Evolutionary conservation across 1,140 invertebrate genomes (phyloP).

Genomic region (Armadillidium nasatum): DNA sequence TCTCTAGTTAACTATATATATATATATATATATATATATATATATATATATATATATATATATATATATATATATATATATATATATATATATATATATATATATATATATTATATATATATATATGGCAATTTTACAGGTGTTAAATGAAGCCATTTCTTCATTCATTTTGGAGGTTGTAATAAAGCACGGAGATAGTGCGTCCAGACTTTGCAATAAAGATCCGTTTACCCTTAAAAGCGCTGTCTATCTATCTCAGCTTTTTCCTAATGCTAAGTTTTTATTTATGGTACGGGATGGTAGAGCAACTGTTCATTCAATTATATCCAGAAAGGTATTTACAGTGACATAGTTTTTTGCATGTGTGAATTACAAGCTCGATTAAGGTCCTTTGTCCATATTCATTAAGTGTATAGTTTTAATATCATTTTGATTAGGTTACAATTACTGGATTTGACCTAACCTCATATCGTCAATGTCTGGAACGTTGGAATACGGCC

Average conservation of each 20-base stretch:
- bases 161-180: conserved; percentile 96
- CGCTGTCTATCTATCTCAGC: conserved; percentile 65
- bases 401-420: too few species aligned
- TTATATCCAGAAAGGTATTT: conserved; percentile 70
- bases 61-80: too few species aligned
- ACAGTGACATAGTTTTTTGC: too few species aligned
- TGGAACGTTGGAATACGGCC: conserved; percentile 93
- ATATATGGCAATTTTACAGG: conserved; percentile 55
- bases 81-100: too few species aligned
- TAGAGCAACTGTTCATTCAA: conserved; percentile 94
- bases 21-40: too few species aligned
- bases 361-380: too few species aligned
- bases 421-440: conserved; percentile 62
- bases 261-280: conserved; percentile 80
- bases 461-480: conserved; percentile 83
- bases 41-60: too few species aligned
- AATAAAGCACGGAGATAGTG: conserved; percentile 88
- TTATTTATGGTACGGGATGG: conserved; percentile 98
- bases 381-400: too few species aligned
- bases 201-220: conserved; percentile 92
- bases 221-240: conserved; percentile 96
- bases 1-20: too few species aligned
- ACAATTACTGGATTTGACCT: conserved; percentile 98
- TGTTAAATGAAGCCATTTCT: conserved; percentile 89
- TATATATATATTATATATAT: too few species aligned